Conservation (phyloP, 2,113 vertebrate genomes). For the Hemichromis elongatus region DNA sequence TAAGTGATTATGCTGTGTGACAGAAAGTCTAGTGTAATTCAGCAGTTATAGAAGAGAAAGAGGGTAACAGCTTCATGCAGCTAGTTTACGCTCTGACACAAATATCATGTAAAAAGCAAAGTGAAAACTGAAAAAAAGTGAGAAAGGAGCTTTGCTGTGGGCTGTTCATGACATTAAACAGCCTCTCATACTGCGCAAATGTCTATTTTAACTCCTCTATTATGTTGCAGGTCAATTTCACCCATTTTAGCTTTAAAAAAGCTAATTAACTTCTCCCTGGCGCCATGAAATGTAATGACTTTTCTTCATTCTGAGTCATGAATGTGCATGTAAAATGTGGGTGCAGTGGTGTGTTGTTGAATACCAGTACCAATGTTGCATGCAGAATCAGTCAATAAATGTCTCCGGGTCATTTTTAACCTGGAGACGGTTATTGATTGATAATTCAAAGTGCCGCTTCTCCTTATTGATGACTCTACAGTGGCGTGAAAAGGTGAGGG, state of each 20-base stretch:
- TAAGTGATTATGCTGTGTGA: neutral
- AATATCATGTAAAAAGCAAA: slow-evolving; percentile 24
- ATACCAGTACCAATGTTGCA: neutral
- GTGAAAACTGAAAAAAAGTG: neutral
- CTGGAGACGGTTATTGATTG: slow-evolving; percentile 25
- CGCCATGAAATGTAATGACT: neutral
- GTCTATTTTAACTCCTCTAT: slow-evolving; percentile 2
- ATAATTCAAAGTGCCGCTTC: slow-evolving; percentile 31
- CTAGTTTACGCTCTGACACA: slow-evolving; percentile 1
- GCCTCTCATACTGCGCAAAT: neutral
- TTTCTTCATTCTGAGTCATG: neutral
- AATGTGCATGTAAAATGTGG: neutral
- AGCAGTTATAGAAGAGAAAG: neutral
- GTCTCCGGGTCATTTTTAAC: slow-evolving; percentile 7
- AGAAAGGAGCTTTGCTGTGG: neutral
- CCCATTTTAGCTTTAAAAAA: slow-evolving; percentile 4
- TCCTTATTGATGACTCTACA: slow-evolving; percentile 1
- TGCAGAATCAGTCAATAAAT: slow-evolving; percentile 17
- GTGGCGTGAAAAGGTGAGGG: neutral
- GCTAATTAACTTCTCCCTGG: slow-evolving; percentile 16
- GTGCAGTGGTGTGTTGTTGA: neutral
- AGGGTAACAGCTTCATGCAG: neutral
- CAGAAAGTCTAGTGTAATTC: neutral
- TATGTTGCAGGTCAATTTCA: slow-evolving; percentile 29
- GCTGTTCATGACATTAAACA: slow-evolving; percentile 24